Evolutionary conservation across 2,113 vertebrate genomes (phyloP).

Genomic region (Ramphastos sulfuratus): DNA sequence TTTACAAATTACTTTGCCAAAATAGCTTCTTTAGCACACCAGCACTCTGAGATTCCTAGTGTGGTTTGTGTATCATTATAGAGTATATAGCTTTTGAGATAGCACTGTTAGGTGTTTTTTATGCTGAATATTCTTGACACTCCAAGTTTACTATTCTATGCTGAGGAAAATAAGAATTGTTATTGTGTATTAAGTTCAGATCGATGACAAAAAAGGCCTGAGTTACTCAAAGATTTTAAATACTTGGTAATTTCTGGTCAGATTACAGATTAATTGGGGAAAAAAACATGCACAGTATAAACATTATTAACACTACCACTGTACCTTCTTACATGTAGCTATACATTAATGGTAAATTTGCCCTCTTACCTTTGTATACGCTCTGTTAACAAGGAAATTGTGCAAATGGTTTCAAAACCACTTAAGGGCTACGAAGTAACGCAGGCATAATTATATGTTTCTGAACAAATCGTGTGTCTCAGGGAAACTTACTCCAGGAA

Average conservation of each 20-base stretch:
- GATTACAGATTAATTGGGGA: background rate
- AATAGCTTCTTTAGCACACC: background rate
- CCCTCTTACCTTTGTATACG: background rate
- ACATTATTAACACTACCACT: background rate
- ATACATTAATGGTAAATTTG: background rate
- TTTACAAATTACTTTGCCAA: background rate
- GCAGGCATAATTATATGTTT: background rate
- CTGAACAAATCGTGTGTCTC: background rate
- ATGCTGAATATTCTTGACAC: background rate
- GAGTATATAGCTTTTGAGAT: background rate
- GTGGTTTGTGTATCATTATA: background rate
- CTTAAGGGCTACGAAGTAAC: background rate
- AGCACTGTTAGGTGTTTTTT: background rate
- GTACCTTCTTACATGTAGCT: background rate
- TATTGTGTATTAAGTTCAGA: background rate
- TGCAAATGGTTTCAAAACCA: background rate
- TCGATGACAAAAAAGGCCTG: rapidly evolving
- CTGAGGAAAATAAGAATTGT: background rate
- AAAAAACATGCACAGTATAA: background rate
- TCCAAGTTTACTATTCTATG: background rate
- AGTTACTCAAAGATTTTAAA: background rate
- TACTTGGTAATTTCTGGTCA: background rate
- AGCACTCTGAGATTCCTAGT: background rate
- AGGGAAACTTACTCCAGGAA: background rate
- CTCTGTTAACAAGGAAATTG: background rate